These are phyloP conservation scores for Hesperia comma DNA, from an alignment of 2,888 invertebrate genomes.

Conservation along the genomic window DNA sequence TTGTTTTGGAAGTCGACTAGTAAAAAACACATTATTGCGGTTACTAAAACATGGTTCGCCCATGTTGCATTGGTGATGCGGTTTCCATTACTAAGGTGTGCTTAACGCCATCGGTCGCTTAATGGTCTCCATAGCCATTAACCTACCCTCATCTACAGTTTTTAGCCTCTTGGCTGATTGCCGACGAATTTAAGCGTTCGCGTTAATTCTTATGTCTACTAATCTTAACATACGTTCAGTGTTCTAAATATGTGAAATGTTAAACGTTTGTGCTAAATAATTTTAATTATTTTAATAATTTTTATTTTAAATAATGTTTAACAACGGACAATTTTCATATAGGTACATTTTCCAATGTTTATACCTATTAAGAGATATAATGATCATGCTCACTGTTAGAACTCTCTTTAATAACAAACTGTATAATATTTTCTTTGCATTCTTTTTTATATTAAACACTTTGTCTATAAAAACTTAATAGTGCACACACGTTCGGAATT, in stretches of 20 bases:
- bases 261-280: no score
- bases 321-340: no score
- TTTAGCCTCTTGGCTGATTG: conserved; percentile 37
- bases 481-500: conserved; percentile 65
- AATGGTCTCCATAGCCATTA: conserved; percentile 76
- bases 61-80: conserved; percentile 67
- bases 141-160: conserved; percentile 62
- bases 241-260: no score
- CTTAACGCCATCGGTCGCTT: conserved; percentile 67
- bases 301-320: no score
- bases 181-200: conserved; percentile 1
- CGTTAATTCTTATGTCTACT: background rate
- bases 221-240: no score
- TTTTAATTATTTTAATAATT: no score
- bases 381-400: no score
- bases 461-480: conserved; percentile 31
- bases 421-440: no score
- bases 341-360: no score
- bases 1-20: conserved; percentile 11
- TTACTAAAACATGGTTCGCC: conserved; percentile 38
- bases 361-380: no score
- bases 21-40: conserved; percentile 16
- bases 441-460: background rate
- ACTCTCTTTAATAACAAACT: no score
- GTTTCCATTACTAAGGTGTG: conserved; percentile 75